Evolutionary conservation across 2,888 invertebrate genomes (phyloP).

Genomic region (Resseliella maxima): DNA sequence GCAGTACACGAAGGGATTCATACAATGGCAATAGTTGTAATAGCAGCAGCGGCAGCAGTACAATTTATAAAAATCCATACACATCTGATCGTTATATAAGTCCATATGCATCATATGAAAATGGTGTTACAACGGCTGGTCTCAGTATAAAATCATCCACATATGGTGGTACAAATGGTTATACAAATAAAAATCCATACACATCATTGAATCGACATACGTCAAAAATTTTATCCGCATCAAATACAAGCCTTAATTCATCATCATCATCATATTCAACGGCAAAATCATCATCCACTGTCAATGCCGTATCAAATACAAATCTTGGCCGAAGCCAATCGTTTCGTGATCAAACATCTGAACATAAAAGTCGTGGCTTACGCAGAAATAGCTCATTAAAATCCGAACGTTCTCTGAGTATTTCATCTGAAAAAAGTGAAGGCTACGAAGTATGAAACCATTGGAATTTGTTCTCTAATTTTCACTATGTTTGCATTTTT

Average conservation of each 20-base stretch:
- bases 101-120: constrained; percentile 66
- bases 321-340: constrained; percentile 67
- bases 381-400: constrained; percentile 59
- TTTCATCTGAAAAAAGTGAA: constrained; percentile 80
- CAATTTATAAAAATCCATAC: constrained; percentile 62
- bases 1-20: constrained; percentile 61
- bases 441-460: constrained; percentile 85
- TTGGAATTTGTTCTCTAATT: not conserved
- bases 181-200: constrained; percentile 63
- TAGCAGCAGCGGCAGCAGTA: too few species aligned
- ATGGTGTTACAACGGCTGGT: constrained; percentile 68
- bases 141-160: constrained; percentile 62
- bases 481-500: not conserved
- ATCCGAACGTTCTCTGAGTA: constrained; percentile 72
- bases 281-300: constrained; percentile 60
- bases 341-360: constrained; percentile 64
- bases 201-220: constrained; percentile 58
- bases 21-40: too few species aligned
- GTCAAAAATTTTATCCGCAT: constrained; percentile 62
- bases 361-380: constrained; percentile 67
- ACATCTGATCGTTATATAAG: constrained; percentile 65
- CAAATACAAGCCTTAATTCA: constrained; percentile 65
- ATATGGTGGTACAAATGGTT: constrained; percentile 59
- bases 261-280: constrained; percentile 55
- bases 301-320: constrained; percentile 61